Evolutionary conservation across 2,113 vertebrate species (phyloP).

Genomic region (Orcinus orca): DNA sequence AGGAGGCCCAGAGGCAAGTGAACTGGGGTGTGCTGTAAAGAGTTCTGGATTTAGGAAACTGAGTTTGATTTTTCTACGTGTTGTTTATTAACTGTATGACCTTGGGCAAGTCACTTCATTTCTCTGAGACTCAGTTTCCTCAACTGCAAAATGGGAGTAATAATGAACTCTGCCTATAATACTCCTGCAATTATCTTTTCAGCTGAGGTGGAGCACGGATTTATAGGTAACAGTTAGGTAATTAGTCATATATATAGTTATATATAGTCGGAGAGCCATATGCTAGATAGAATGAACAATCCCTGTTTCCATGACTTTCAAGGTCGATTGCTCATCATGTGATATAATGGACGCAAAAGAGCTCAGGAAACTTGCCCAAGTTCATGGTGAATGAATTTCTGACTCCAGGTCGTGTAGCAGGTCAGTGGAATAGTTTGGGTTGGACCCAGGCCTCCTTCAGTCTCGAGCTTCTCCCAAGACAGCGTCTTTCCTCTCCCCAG

Average conservation of each 20-base stretch:
- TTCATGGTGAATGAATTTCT: background rate
- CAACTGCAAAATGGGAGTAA: background rate
- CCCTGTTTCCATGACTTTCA: background rate
- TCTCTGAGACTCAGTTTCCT: conserved; percentile 6
- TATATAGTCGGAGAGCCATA: background rate
- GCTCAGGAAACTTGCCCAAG: background rate
- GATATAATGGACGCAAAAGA: background rate
- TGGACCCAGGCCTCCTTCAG: background rate
- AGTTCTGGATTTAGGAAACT: background rate
- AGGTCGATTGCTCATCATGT: background rate
- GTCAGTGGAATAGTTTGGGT: background rate
- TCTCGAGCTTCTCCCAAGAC: background rate
- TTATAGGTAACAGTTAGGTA: background rate
- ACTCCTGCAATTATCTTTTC: background rate
- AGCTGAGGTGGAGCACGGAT: background rate
- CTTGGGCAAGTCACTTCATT: background rate
- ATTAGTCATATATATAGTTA: background rate
- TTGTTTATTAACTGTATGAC: background rate
- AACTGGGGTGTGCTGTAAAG: background rate
- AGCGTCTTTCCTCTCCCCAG: background rate
- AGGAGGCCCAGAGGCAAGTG: background rate
- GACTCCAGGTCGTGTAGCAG: background rate
- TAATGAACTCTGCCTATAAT: background rate
- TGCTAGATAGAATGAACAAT: background rate
- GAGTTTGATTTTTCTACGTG: background rate